A percentile compares a stretch with the other conserved stretches of the same genome.
Evolutionary conservation across 2,113 vertebrate genomes (phyloP).

Genomic region (Pituophis catenifer): DNA sequence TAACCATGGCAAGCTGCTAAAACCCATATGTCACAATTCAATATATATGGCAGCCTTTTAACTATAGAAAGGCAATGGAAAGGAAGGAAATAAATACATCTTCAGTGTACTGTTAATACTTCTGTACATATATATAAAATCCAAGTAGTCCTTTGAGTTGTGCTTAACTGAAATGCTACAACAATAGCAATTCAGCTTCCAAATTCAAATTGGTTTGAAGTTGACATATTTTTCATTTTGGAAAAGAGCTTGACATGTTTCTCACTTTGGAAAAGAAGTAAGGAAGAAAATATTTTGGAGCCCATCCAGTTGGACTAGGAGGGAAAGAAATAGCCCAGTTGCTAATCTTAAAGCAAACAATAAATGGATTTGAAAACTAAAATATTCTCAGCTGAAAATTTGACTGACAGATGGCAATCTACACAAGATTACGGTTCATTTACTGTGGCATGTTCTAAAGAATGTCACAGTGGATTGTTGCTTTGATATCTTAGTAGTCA

Average conservation of each 20-base stretch:
- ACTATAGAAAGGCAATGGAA: background rate
- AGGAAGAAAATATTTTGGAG: background rate
- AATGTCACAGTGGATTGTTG: background rate
- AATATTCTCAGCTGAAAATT: background rate
- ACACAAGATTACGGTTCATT: background rate
- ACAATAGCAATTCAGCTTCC: background rate
- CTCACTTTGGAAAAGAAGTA: background rate
- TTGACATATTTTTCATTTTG: background rate
- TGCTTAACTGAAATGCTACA: background rate
- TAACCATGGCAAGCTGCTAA: background rate
- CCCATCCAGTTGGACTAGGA: background rate
- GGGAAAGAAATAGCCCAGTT: background rate
- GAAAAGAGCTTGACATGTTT: background rate
- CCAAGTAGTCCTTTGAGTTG: background rate
- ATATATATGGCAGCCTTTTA: background rate
- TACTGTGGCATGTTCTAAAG: background rate
- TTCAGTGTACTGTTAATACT: background rate
- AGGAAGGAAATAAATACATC: background rate
- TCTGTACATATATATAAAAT: background rate
- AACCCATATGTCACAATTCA: background rate
- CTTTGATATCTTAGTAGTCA: background rate
- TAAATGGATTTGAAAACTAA: background rate
- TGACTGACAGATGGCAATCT: background rate
- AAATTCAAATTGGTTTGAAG: background rate
- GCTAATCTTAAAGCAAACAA: background rate